These are phyloP conservation scores for Drosophila lutescens DNA, from an alignment of 2,888 invertebrate genomes.

Conservation along the genomic window DNA sequence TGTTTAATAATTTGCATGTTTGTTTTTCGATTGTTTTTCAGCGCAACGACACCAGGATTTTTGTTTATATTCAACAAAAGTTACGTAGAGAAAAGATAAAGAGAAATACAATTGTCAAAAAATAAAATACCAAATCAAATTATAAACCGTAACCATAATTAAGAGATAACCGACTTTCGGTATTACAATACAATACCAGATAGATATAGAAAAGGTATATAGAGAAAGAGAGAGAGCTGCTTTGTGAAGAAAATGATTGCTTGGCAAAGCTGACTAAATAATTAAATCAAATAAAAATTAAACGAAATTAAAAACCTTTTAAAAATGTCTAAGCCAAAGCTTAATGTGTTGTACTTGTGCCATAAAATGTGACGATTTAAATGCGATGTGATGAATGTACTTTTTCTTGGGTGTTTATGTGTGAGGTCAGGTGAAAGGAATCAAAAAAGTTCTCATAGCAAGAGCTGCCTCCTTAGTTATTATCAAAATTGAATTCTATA, in stretches of 20 bases:
- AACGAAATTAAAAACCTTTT: slow-evolving; percentile 11
- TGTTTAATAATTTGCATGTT: slow-evolving; percentile 49
- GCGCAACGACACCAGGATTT: slow-evolving; percentile 82
- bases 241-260: slow-evolving; percentile 51
- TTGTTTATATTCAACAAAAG: slow-evolving; percentile 59
- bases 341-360: slow-evolving; percentile 53
- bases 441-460: slow-evolving; percentile 71
- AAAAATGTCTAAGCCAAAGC: slow-evolving; percentile 64
- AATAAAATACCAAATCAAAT: slow-evolving; percentile 71
- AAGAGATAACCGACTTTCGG: slow-evolving; percentile 48
- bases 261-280: slow-evolving; percentile 65
- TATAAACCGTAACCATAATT: slow-evolving; percentile 73
- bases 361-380: slow-evolving; percentile 39
- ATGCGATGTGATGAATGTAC: slow-evolving; percentile 47
- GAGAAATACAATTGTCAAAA: slow-evolving; percentile 78
- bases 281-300: slow-evolving; percentile 39
- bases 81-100: slow-evolving; percentile 77
- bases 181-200: slow-evolving; percentile 47
- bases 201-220: slow-evolving; percentile 23
- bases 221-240: slow-evolving; percentile 37
- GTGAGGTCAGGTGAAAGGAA: slow-evolving; percentile 23
- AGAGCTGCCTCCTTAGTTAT: slow-evolving; percentile 58
- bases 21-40: slow-evolving; percentile 55
- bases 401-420: slow-evolving; percentile 27
- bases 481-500: slow-evolving; percentile 29